Conservation (phyloP, 2,797 vertebrate genomes). For the Enteromius viviparus region DNA sequence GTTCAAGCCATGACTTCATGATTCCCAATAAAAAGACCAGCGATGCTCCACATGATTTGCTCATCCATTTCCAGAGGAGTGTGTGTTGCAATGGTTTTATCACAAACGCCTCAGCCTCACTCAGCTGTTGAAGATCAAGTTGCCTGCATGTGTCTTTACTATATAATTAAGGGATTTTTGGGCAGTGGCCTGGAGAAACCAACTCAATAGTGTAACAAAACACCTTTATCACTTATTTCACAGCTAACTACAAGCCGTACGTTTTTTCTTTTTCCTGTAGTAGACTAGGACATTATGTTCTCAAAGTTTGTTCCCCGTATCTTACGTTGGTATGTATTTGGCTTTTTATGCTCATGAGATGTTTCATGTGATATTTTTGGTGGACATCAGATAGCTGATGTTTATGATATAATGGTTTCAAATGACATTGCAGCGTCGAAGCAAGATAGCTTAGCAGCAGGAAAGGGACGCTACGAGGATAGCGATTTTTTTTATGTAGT, state of each 20-base stretch:
- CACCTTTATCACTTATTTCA: conserved; percentile 52
- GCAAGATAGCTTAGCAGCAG: conserved; percentile 71
- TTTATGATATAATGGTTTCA: conserved; percentile 72
- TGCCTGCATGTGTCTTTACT: conserved; percentile 79
- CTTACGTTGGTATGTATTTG: not conserved
- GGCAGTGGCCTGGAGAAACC: conserved; percentile 69
- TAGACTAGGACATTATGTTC: conserved; percentile 19
- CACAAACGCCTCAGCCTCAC: conserved; percentile 63
- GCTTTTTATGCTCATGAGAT: conserved; percentile 31
- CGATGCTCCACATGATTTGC: conserved; percentile 7
- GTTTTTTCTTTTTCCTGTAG: conserved; percentile 1
- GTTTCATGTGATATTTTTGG: not conserved
- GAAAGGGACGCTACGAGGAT: conserved; percentile 62
- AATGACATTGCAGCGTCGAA: conserved; percentile 65
- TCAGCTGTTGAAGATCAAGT: conserved; percentile 73
- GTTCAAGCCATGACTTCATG: conserved; percentile 19
- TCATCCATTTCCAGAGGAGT: conserved; percentile 3
- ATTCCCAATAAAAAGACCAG: conserved; percentile 1
- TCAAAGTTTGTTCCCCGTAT: conserved; percentile 3
- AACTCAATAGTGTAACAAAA: conserved; percentile 60
- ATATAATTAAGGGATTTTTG: conserved; percentile 78
- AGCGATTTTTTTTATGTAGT: conserved; percentile 71
- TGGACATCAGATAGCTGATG: conserved; percentile 7
- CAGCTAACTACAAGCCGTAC: conserved; percentile 15
- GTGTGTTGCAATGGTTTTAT: conserved; percentile 51